Evolutionary conservation across 1,140 invertebrate species (phyloP), one percentile per base, ranked within the genome.

Genomic region (Atta cephalotes): DNA sequence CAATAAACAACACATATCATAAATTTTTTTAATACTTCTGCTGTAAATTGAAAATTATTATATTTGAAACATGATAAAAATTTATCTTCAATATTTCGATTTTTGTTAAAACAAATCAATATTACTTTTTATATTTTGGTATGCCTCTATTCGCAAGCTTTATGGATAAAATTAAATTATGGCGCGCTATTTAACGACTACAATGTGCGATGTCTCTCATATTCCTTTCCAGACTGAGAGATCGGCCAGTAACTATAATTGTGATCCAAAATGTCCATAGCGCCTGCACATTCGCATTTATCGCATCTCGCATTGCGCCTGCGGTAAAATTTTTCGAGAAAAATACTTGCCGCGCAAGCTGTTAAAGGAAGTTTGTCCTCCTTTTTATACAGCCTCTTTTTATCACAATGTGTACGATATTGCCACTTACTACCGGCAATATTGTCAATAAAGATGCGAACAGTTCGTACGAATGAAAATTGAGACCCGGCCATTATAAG

Each of bases 371-470:
- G 21, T 49, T 14, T 1, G 39, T 82, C 12, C 31, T 6, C 14
- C 1, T 31, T 79, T 85, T 85, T 78, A 35, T 25, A 51, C 21
- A 28, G 45, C 60, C 28, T 58, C 49, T n/a, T 79, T 79, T 79
- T 79, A 25, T 49, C 49, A 45, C 60, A 49, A 28, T 56, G 56
- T 31, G 60, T 78, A 78, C 62, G 76, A 65, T 85, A 85, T 85
- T 85, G 62, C 62, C 62, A 66, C 74, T 85, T 85, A 53, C 16
- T 56, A 45, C 2, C 10, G 21, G 16, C 60, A 35, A 85, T 85
- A 85, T 85, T 66, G 74, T 79, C 82, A 79, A 85, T 85, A 85
- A 85, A 85, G 21, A 66, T 66, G 35, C 74, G 49, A 65, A 78
- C 62, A 12, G 2, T 65, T 79, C 51, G 60, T 14, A 39, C 60